A percentile compares a stretch with the other conserved stretches of the same genome.
Conservation (phyloP, 2,113 vertebrate species). For the Oryzias curvinotus region DNA sequence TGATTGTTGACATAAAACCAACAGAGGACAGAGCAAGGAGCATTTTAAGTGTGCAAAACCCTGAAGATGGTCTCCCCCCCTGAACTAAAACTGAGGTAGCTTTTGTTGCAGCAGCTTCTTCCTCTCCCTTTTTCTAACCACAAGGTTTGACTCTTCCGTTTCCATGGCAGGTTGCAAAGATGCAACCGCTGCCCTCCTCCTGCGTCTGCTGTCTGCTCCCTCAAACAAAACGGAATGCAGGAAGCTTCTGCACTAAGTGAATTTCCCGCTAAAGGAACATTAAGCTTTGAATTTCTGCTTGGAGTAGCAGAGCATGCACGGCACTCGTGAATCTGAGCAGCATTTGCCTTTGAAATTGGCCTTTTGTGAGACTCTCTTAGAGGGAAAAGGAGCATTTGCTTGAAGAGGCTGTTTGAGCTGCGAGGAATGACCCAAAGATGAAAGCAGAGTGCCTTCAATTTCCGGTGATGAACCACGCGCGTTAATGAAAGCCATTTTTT, state of each 20-base stretch:
- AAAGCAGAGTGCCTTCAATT: conserved; percentile 55
- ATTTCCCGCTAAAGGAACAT: conserved; percentile 58
- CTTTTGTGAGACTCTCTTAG: conserved; percentile 63
- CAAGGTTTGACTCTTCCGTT: no score
- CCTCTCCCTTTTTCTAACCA: no score
- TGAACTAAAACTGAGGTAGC: no score
- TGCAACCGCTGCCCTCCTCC: neutral
- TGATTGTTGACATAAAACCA: no score
- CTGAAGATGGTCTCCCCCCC: no score
- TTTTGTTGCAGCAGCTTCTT: no score
- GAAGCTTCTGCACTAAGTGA: conserved; percentile 49
- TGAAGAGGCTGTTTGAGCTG: conserved; percentile 51
- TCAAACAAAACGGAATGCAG: conserved; percentile 39
- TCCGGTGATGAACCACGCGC: conserved; percentile 1
- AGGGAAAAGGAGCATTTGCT: conserved; percentile 44
- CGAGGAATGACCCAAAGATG: conserved; percentile 55
- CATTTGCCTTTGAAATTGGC: conserved; percentile 71
- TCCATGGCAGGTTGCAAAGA: no score
- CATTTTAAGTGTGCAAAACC: no score
- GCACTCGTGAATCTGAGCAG: conserved; percentile 59
- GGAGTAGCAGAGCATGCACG: conserved; percentile 48
- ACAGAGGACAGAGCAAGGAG: no score
- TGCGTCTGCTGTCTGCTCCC: conserved; percentile 9
- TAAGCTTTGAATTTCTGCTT: conserved; percentile 68
- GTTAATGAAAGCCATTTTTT: no score